A percentile compares a stretch with the other conserved stretches of the same genome.
phyloP scores from a whole-genome alignment of 2,113 vertebrate genomes.

The Nematolebias whitei region DNA sequence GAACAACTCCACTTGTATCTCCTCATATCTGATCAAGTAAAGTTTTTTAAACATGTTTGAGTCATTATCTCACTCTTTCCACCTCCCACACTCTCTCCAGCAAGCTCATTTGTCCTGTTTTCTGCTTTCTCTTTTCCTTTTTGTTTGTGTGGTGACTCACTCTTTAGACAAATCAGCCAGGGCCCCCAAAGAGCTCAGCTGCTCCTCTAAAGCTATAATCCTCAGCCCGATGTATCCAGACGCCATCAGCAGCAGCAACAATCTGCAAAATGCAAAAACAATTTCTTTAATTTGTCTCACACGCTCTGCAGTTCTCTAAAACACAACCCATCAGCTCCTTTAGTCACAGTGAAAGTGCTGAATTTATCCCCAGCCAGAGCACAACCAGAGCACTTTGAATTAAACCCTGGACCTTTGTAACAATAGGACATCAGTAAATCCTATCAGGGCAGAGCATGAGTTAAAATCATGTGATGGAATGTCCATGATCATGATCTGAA shows the following conservation, averaged over 20 bases:
- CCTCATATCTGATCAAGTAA: constrained; percentile 29
- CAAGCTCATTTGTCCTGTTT: neutral
- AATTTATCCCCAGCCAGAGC: neutral
- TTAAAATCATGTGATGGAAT: constrained; percentile 6
- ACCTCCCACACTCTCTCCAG: neutral
- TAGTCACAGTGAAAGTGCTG: neutral
- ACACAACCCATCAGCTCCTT: neutral
- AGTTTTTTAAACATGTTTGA: constrained; percentile 51
- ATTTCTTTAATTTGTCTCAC: neutral
- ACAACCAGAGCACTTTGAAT: neutral
- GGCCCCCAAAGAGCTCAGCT: constrained; percentile 69
- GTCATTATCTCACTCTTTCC: neutral
- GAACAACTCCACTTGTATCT: constrained; percentile 1
- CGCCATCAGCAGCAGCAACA: constrained; percentile 78
- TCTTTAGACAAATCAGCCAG: constrained; percentile 52
- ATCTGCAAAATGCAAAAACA: constrained; percentile 62
- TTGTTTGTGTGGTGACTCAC: constrained; percentile 60
- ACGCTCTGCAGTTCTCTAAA: neutral
- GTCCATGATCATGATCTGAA: neutral
- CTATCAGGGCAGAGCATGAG: constrained; percentile 2
- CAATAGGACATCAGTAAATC: constrained; percentile 11
- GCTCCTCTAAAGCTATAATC: constrained; percentile 83
- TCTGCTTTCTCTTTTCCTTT: neutral
- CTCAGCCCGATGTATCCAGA: constrained; percentile 84
- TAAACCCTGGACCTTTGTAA: neutral